These are phyloP conservation scores for Malthinus flaveolus DNA, from an alignment of 2,888 invertebrate genomes.

Conservation along the genomic window DNA sequence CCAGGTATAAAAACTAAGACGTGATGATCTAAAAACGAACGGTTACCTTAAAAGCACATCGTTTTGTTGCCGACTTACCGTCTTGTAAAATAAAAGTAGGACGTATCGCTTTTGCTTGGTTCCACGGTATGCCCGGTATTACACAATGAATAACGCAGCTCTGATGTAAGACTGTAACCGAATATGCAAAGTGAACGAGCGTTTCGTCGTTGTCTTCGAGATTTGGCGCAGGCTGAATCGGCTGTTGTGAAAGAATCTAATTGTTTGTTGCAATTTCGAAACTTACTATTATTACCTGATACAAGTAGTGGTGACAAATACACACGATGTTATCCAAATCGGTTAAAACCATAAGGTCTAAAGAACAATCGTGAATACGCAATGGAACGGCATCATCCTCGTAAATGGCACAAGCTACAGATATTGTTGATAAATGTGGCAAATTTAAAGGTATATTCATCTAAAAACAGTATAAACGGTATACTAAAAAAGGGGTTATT, in stretches of 20 bases:
- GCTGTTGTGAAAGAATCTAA: slow-evolving; percentile 47
- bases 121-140: slow-evolving; percentile 80
- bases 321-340: slow-evolving; percentile 74
- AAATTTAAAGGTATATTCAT: slow-evolving; percentile 82
- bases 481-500: slow-evolving; percentile 3
- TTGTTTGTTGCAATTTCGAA: background rate
- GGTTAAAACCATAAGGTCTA: slow-evolving; percentile 78
- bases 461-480: slow-evolving; percentile 54
- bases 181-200: slow-evolving; percentile 83
- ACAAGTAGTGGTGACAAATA: slow-evolving; percentile 82
- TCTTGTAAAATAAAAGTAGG: slow-evolving; percentile 78
- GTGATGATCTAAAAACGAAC: slow-evolving; percentile 66
- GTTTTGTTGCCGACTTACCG: too few species aligned
- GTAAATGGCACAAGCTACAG: slow-evolving; percentile 68
- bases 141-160: slow-evolving; percentile 83
- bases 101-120: slow-evolving; percentile 72
- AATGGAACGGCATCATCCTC: slow-evolving; percentile 82
- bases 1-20: slow-evolving; percentile 83
- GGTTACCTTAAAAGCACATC: too few species aligned
- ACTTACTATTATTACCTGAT: slow-evolving; percentile 57
- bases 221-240: slow-evolving; percentile 59
- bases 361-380: slow-evolving; percentile 78
- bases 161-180: slow-evolving; percentile 80
- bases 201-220: slow-evolving; percentile 59
- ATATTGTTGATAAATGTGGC: slow-evolving; percentile 65